A percentile compares a stretch with the other conserved stretches of the same genome.
These are phyloP conservation scores for Gavialis gangeticus DNA, from an alignment of 2,113 vertebrate genomes.

Conservation along the genomic window DNA sequence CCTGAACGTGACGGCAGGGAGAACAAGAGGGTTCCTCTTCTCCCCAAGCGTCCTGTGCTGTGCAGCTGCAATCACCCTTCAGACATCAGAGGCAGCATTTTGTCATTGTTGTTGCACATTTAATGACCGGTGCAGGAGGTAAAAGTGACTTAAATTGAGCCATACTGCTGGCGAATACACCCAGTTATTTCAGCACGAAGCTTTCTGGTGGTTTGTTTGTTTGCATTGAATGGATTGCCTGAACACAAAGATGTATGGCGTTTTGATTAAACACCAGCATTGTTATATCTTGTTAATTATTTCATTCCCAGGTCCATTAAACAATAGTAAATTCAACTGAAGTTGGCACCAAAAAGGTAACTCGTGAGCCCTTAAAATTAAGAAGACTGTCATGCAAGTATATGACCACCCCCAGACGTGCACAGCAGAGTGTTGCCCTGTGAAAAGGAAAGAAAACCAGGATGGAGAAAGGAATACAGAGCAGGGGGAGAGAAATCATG, in stretches of 20 bases:
- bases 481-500: not conserved
- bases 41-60: not conserved
- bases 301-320: constrained; percentile 22
- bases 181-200: not conserved
- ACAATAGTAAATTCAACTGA: constrained; percentile 20
- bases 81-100: not conserved
- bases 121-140: not conserved
- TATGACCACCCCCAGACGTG: not conserved
- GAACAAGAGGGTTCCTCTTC: not conserved
- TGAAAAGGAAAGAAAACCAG: too few relatives aligned
- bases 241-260: not conserved
- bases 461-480: too few relatives aligned
- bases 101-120: not conserved
- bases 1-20: not conserved
- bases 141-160: not conserved
- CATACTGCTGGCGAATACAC: not conserved
- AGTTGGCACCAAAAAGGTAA: not conserved
- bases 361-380: not conserved
- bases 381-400: not conserved
- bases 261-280: not conserved
- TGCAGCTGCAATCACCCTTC: not conserved
- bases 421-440: not conserved
- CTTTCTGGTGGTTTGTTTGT: not conserved
- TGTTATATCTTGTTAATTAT: not conserved
- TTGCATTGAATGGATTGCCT: not conserved